phyloP scores from a whole-genome alignment of 2,797 vertebrate genomes.

The Eulemur albifrons region DNA sequence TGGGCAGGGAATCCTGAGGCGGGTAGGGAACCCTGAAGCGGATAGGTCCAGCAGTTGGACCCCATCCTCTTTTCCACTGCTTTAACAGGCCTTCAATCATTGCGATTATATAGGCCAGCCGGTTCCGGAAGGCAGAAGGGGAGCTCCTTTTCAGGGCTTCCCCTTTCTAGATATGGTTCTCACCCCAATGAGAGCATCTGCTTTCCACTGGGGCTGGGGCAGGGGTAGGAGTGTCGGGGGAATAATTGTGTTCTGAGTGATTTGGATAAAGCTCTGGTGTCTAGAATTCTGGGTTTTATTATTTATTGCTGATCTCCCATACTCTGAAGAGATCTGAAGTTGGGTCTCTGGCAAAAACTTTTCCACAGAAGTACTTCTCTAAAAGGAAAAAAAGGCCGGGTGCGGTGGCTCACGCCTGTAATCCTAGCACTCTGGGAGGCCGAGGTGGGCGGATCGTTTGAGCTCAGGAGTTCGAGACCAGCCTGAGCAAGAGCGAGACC shows the following conservation, averaged over 20 bases:
- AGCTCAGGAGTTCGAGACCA: no score
- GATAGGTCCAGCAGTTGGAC: not conserved
- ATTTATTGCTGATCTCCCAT: not conserved
- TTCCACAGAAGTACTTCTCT: not conserved
- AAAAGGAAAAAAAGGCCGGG: not conserved
- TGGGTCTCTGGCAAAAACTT: not conserved
- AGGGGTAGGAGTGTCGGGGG: not conserved
- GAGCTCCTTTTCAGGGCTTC: conserved; percentile 1
- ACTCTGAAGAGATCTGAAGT: not conserved
- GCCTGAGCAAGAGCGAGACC: no score
- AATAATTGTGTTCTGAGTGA: not conserved
- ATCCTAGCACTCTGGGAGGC: no score
- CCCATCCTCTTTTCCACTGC: not conserved
- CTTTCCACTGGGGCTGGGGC: not conserved
- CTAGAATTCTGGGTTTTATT: conserved; percentile 10
- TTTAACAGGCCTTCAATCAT: not conserved
- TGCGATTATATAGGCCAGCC: not conserved
- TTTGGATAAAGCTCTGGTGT: not conserved
- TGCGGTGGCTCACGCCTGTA: no score
- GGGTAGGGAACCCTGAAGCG: not conserved
- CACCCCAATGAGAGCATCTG: not conserved
- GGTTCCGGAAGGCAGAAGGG: not conserved
- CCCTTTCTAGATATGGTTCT: conserved; percentile 26
- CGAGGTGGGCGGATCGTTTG: no score
- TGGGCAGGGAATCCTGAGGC: not conserved